Percentiles rank a stretch among this genome's conserved stretches.
phyloP scores from a whole-genome alignment of 2,888 invertebrate species.

The Octonoba sinensis region DNA sequence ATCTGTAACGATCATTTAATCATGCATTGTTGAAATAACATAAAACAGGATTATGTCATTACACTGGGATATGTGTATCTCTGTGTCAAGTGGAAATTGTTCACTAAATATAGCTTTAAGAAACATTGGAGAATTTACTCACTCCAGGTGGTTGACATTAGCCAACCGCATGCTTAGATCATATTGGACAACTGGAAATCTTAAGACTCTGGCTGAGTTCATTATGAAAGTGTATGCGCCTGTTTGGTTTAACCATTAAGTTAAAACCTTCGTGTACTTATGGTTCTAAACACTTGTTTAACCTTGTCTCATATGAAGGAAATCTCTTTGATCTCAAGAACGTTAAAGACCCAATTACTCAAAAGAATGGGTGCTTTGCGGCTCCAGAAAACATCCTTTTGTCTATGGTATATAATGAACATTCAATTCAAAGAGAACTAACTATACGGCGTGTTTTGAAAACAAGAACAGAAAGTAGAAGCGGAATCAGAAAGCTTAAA shows the following conservation, averaged over 20 bases:
- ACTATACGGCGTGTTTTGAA: constrained; percentile 4
- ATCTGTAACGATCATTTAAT: too few species aligned
- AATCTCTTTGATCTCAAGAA: constrained; percentile 12
- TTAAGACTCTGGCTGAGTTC: background rate
- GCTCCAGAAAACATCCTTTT: constrained; percentile 11
- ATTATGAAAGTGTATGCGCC: constrained; percentile 11
- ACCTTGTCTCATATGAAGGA: background rate
- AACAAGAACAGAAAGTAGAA: constrained; percentile 1
- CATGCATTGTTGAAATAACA: too few species aligned
- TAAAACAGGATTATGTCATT: too few species aligned
- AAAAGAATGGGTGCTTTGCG: constrained; percentile 3
- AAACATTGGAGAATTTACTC: constrained; percentile 4
- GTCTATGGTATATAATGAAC: constrained; percentile 4
- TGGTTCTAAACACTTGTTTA: constrained; percentile 7
- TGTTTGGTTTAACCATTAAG: constrained; percentile 12
- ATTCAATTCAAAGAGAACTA: background rate
- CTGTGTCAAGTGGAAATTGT: constrained; percentile 12
- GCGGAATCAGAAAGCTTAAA: constrained; percentile 7
- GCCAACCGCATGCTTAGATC: background rate
- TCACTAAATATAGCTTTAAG: background rate
- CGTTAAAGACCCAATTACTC: background rate
- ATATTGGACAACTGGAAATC: constrained; percentile 6
- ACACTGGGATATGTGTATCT: too few species aligned
- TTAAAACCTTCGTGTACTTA: constrained; percentile 2
- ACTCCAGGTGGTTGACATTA: constrained; percentile 17